Base-by-base conservation (phyloP, 2,888 invertebrate genomes). In the Orthosia gracilis region DNA sequence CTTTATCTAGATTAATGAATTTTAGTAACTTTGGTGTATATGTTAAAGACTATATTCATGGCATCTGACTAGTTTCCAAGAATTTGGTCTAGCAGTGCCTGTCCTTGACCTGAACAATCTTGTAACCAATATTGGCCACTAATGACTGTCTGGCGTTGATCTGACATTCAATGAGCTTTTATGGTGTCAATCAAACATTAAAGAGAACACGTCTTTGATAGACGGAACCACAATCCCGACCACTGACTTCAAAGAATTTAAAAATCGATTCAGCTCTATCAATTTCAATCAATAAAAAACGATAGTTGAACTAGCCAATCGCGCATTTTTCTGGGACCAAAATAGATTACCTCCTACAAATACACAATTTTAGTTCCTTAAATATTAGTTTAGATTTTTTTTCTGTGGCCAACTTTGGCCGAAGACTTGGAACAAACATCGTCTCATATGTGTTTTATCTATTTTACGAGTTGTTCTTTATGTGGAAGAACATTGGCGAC, bases 381-480 rank as follows among this genome's bases (percentile, higher is more conserved):
- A 7, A 50, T 18, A 18, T 18, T 9, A 50, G 9, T 21, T 52
- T n/a, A 52, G 52, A 3, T 54, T 54, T 13, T 57, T 40, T 31
- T 58, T 1, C 31, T 63, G 17, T 9, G 26, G 7, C 47, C 55
- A 80, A 76, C 49, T 9, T 76, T 80, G 57, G 59, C 31, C 21
- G 9, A 15, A 21, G 23, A 21, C 49, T 65, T 71, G 72, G 50
- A 45, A 57, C 66, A 70, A 84, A 80, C 80, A 70, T 62, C 59
- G 69, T 4, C 55, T 66, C 73, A 83, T 66, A 70, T 81, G 75
- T 76, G 69, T 77, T 78, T 74, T 78, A 80, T 81, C 76, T 82
- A 58, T 78, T 79, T 85, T 82, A 83, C 83, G 77, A 82, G 65
- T 71, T 66, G 17, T 59, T 70, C 78, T 78, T 81, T 71, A 78